Conservation (phyloP, 2,113 vertebrate genomes). For the Chaetura pelagica region DNA sequence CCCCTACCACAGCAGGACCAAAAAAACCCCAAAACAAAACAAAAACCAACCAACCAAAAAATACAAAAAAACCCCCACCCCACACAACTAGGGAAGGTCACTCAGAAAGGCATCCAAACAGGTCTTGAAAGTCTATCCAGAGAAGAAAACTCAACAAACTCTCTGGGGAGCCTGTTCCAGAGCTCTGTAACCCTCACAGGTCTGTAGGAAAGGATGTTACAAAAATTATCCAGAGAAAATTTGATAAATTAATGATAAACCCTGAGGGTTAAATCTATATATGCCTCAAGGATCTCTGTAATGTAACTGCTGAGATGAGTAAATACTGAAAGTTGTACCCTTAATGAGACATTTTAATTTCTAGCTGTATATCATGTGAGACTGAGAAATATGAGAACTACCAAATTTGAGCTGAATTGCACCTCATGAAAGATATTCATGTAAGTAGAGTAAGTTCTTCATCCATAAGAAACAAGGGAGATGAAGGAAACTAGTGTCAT, state of each 20-base stretch:
- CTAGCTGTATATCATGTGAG: background rate
- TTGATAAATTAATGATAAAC: background rate
- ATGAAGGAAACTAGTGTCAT: background rate
- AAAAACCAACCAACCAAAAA: no score
- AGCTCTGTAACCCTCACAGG: no score
- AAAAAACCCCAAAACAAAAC: no score
- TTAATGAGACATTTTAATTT: background rate
- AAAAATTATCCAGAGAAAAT: background rate
- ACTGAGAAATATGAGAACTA: background rate
- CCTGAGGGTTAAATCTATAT: background rate
- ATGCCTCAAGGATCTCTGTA: background rate
- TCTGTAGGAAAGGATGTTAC: background rate
- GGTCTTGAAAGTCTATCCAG: no score
- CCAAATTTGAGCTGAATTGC: background rate
- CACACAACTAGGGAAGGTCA: no score
- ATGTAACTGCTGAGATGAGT: background rate
- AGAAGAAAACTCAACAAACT: no score
- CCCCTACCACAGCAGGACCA: no score
- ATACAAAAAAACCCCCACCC: no score
- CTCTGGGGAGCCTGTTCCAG: no score
- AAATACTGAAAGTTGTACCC: background rate
- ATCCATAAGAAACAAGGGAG: background rate
- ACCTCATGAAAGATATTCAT: background rate
- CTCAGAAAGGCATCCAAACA: no score
- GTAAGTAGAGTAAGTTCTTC: background rate